Conservation (phyloP, 2,113 vertebrate species). For the Chaenogobius annularis region DNA sequence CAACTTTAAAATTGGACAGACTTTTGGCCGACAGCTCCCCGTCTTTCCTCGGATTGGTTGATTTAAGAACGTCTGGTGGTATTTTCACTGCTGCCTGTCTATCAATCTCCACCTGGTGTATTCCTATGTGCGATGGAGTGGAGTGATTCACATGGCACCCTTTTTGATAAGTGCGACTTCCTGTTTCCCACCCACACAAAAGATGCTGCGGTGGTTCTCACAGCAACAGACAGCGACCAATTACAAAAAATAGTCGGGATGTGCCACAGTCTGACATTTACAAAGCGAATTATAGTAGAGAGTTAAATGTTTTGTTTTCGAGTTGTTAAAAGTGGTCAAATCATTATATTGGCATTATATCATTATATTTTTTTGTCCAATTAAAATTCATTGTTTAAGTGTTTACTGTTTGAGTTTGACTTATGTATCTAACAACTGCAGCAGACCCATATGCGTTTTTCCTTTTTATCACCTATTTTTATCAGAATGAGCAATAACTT, state of each 20-base stretch:
- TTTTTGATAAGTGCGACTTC: conserved; percentile 66
- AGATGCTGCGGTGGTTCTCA: conserved; percentile 43
- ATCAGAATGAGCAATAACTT: background rate
- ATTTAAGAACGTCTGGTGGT: conserved; percentile 21
- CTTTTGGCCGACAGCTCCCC: conserved; percentile 2
- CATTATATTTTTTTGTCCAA: background rate
- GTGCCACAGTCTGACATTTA: conserved; percentile 21
- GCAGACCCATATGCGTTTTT: background rate
- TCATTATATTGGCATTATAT: background rate
- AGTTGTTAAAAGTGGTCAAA: background rate
- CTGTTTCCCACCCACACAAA: conserved; percentile 61
- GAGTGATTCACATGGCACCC: conserved; percentile 65
- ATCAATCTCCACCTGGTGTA: conserved; percentile 60
- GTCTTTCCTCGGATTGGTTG: conserved; percentile 27
- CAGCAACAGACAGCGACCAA: conserved; percentile 34
- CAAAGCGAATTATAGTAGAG: background rate
- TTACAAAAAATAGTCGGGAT: conserved; percentile 22
- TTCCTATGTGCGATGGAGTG: conserved; percentile 49
- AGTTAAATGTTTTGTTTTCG: background rate
- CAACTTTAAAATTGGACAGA: conserved; percentile 7
- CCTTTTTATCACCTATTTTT: background rate
- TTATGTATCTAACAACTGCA: background rate
- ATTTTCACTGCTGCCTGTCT: conserved; percentile 42
- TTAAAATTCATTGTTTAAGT: background rate
- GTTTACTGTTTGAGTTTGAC: background rate